Percentiles rank a stretch among this genome's conserved stretches.
Evolutionary conservation across 2,888 invertebrate genomes (phyloP).

Genomic region (Metalampra italica): DNA sequence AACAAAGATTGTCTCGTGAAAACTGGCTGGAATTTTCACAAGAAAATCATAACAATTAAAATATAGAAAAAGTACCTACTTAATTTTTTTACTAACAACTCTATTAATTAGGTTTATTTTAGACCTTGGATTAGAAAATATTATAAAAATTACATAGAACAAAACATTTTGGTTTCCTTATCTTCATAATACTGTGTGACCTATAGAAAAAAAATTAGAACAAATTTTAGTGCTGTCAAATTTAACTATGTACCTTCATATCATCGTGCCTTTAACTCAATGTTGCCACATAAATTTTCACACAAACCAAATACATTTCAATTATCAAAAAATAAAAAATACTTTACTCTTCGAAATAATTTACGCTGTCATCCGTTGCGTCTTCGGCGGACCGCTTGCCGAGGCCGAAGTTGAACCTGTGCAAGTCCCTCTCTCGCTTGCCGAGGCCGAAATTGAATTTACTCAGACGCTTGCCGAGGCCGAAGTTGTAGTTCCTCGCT

Average conservation of each 20-base stretch:
- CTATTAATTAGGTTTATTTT: no score
- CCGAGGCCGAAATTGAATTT: conserved; percentile 79
- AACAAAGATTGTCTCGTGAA: conserved; percentile 43
- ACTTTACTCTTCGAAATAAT: conserved; percentile 55
- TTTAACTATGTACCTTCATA: no score
- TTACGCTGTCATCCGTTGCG: conserved; percentile 45
- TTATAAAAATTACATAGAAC: no score
- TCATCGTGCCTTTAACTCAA: no score
- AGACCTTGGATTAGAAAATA: no score
- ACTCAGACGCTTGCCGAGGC: conserved; percentile 74
- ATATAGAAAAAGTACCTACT: neutral
- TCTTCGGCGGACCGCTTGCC: conserved; percentile 71
- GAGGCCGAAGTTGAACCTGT: conserved; percentile 77
- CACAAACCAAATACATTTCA: conserved; percentile 5
- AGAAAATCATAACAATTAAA: conserved; percentile 28
- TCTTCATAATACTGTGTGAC: no score
- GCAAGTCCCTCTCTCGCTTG: conserved; percentile 70
- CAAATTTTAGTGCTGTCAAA: no score
- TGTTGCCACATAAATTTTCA: neutral
- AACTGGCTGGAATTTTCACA: conserved; percentile 62
- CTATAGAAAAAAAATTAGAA: no score
- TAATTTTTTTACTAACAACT: no score
- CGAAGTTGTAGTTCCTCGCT: conserved; percentile 71
- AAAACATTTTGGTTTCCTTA: no score
- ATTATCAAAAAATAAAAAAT: conserved; percentile 26